Base-by-base conservation (phyloP, 2,113 vertebrate genomes). In the Centrocercus urophasianus region DNA sequence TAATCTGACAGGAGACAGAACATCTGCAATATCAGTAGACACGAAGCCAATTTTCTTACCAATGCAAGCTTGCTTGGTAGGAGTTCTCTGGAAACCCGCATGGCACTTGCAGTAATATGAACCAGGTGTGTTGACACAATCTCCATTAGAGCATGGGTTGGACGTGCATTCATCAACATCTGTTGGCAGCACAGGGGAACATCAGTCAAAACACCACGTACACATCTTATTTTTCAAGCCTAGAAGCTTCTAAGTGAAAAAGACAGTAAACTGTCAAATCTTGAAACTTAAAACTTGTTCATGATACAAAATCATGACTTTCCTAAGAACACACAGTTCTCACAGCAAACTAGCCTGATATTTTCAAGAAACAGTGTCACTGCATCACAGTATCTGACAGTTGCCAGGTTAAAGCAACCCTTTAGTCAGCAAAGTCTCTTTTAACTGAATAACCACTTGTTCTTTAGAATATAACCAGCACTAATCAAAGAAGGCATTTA, bases 61-160 rank as follows among this genome's bases (percentile, higher is more conserved):
- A 4, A 98, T 94, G 93, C 98, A 98, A 86, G 97, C 88, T 75
- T 98, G 98, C 67, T 97, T 98, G 48, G 96, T 97, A 27, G 98
- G 97, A 45, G 96, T 97, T 82, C 97, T 96, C 81, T 98, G 98
- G 78, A 98, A 98, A 78, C 98, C 98, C 52, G 93, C 0, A 6
- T 98, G 97, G 77, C 98, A 98, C 89, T 97, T 98, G 96, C 98
- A 98, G 91, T 98, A 98, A 97, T 98, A 98, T 48, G 98, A 98
- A 42, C 98, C 98, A 88, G 98, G 97, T 50, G 98, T 98, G 95
- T 98, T 98, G 80, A 98, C 95, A 92, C 98, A 98, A 73, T 98
- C 97, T 78, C 98, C 98, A 38, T 98, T 98, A 65, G 90, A 94
- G 74, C 98, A 98, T 32, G 98, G 98, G 69, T 97, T 97, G 67